phyloP scores from a whole-genome alignment of 2,888 invertebrate genomes.

The Synanthedon formicaeformis region DNA sequence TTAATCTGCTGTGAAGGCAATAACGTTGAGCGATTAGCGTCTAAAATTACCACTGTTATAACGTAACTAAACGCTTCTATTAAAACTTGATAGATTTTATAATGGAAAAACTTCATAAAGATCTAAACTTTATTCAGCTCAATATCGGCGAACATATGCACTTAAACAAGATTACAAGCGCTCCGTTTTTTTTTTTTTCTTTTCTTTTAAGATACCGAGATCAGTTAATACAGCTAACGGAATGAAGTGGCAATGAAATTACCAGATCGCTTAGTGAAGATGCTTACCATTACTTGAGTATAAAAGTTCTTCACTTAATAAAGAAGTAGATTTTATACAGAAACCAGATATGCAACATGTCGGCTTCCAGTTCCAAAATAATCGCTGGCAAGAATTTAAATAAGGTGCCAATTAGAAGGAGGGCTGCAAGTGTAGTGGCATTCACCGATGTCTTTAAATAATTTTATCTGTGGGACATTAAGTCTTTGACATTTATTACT shows the following conservation, averaged over 20 bases:
- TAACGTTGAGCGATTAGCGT: not conserved
- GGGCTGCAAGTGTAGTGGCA: conserved; percentile 26
- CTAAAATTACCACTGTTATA: not conserved
- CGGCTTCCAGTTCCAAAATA: conserved; percentile 44
- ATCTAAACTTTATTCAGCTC: conserved; percentile 29
- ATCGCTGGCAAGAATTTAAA: conserved; percentile 52
- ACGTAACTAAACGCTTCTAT: conserved; percentile 3
- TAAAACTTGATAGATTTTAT: conserved; percentile 12
- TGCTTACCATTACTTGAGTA: conserved; percentile 44
- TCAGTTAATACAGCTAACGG: conserved; percentile 29
- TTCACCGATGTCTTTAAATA: conserved; percentile 39
- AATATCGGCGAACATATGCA: conserved; percentile 28
- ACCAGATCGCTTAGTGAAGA: conserved; percentile 41
- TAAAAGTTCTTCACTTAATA: conserved; percentile 55
- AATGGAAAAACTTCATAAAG: conserved; percentile 15
- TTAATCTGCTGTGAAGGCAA: too few species aligned
- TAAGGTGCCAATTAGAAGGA: conserved; percentile 61
- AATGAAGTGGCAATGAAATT: conserved; percentile 46
- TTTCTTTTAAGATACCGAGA: conserved; percentile 16
- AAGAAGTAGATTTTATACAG: conserved; percentile 52
- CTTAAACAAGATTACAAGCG: conserved; percentile 33
- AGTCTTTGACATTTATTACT: conserved; percentile 38
- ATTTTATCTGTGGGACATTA: conserved; percentile 39
- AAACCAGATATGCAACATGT: conserved; percentile 44
- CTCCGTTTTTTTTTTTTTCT: conserved; percentile 27